Evolutionary conservation across 2,113 vertebrate species (phyloP).

Genomic region (Stigmatopora argus): DNA sequence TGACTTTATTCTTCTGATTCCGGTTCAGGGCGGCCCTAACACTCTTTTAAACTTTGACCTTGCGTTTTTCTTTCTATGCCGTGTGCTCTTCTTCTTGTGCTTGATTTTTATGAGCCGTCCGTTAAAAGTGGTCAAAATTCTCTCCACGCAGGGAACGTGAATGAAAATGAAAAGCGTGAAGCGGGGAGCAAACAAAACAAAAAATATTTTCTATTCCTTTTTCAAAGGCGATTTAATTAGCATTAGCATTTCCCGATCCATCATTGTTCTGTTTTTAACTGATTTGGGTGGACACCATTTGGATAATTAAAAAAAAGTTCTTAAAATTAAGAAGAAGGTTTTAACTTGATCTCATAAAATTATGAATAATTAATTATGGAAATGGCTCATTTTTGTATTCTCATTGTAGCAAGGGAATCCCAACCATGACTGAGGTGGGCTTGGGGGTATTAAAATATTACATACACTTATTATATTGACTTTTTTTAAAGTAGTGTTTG

Average conservation of each 20-base stretch:
- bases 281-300: no score
- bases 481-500: no score
- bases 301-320: no score
- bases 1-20: background rate
- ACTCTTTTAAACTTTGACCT: constrained; percentile 17
- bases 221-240: no score
- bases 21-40: constrained; percentile 8
- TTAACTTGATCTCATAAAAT: background rate
- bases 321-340: background rate
- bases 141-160: constrained; percentile 48
- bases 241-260: no score
- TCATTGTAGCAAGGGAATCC: no score
- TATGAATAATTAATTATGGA: background rate
- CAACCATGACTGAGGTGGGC: no score
- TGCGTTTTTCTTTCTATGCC: constrained; percentile 8
- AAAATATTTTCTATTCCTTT: no score
- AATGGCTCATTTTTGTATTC: no score
- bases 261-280: no score
- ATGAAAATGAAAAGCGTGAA: constrained; percentile 31
- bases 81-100: constrained; percentile 43
- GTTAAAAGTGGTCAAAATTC: constrained; percentile 33
- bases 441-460: no score
- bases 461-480: no score
- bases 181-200: constrained; percentile 28
- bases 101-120: constrained; percentile 23